Evolutionary conservation across 2,888 invertebrate genomes (phyloP), one percentile per base, ranked within the genome.

Genomic region (Apamea crenata): DNA sequence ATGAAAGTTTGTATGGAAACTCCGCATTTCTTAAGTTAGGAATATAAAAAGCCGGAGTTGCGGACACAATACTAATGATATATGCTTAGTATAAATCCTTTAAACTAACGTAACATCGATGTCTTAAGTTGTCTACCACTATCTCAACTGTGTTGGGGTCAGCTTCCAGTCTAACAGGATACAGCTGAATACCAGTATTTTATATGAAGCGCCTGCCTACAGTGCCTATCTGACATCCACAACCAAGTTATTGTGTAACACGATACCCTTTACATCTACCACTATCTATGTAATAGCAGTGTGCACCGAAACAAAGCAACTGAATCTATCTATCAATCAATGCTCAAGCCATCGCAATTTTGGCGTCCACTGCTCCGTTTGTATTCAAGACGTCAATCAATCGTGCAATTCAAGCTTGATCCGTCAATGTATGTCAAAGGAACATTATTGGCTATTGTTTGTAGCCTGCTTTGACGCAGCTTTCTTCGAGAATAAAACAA

Each of bases 321-420:
- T 47, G 36, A 47, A 71, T 67, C 78, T 70, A 78, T 83, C 83
- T 70, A 78, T 81, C 83, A 81, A 78, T 81, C 66, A 81, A 67
- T 67, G 56, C 47, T 32, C 29, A 61, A 53, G 29, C 44, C 53
- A 67, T 71, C 25, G 6, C 29, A 61, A 71, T 40, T 53, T 71
- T 44, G 44, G 21, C 21, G 16, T 44, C 70, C 61, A 61, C 32
- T 66, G 61, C 59, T 78, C 44, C n/a, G 12, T 56, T 78, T 71
- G 66, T 71, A 61, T 78, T 83, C 70, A 78, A 71, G 65, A 78
- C 66, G 78, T 78, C 78, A 61, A 83, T 78, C 70, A 81, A 66
- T 66, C 3, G 12, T 47, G 61, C 65, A 59, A 77, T 69, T 68
- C 32, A 70, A 78, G 59, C 18, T 50, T 36, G n/a, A 29, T 25